These are phyloP conservation scores for Trichacis sp. DNA, from an alignment of 2,888 invertebrate species.

Conservation along the genomic window DNA sequence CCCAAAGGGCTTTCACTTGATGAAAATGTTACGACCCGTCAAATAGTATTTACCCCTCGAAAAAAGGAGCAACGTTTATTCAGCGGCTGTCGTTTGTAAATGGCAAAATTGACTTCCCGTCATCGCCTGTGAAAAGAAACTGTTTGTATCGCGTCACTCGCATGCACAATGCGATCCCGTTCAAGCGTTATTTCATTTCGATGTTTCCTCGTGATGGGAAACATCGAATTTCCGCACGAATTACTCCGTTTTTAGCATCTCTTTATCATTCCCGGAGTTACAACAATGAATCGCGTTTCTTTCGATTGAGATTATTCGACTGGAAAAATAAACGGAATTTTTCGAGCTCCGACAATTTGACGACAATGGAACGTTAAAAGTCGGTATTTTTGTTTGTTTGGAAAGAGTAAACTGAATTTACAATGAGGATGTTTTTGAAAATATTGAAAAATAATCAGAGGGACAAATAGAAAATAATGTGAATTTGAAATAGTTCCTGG, in stretches of 20 bases:
- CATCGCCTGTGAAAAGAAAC: constrained; percentile 5
- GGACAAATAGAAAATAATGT: too few relatives aligned
- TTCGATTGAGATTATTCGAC: constrained; percentile 14
- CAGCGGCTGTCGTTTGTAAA: background rate
- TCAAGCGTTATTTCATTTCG: constrained; percentile 10
- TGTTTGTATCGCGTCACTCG: constrained; percentile 11
- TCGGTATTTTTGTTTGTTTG: too few relatives aligned
- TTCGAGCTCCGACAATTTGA: too few relatives aligned
- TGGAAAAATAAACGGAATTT: too few relatives aligned
- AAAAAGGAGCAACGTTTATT: background rate
- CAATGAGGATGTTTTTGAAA: too few relatives aligned
- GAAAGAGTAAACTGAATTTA: too few relatives aligned
- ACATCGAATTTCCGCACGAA: constrained; percentile 10
- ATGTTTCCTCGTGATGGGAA: constrained; percentile 12
- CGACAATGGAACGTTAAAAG: too few relatives aligned
- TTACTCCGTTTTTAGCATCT: background rate
- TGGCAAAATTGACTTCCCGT: background rate
- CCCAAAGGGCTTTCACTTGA: too few relatives aligned
- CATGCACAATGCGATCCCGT: constrained; percentile 7
- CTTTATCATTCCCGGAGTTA: background rate
- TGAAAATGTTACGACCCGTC: too few relatives aligned
- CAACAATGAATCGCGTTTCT: constrained; percentile 5
- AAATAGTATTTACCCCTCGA: background rate
- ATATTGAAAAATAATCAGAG: too few relatives aligned
- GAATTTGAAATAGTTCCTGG: too few relatives aligned